Evolutionary conservation across 2,797 vertebrate genomes (phyloP), one percentile per base, ranked within the genome.

Genomic region (Podarcis siculus): DNA sequence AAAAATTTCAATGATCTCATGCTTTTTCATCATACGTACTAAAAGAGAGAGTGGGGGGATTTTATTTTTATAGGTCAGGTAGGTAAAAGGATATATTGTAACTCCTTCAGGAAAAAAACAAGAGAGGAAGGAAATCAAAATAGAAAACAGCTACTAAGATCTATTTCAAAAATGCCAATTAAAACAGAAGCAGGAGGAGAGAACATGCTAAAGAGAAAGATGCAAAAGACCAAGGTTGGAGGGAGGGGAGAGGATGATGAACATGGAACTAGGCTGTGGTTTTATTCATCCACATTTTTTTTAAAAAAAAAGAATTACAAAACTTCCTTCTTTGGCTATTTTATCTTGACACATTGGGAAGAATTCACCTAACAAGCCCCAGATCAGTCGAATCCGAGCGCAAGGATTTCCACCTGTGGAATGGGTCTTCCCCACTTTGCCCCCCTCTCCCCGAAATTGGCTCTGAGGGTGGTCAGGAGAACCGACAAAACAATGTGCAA

Each of bases 1-100:
- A 95, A 45, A 55, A 95, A 95, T 95, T 94, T 23, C 92, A 90
- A 55, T 95, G 95, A 96, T 94, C 94, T 95, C 95, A 96, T 93
- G 86, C 93, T 94, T 95, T 67, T 95, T 95, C 94, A 96, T 96
- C 95, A 94, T 93, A 95, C 91, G 92, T 92, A 92, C 91, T 0
- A 86, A 94, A 83, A 87, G 90, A 93, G 92, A 89, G 88, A 82
- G 85, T 89, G 92, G 83, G 93, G 93, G 94, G 91, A 94, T 89
- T 83, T 92, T 94, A 15, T 55, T 94, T 88, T 95, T 95, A 93
- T 95, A 95, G 95, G 95, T 94, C 95, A 95, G 82, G 90, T 89
- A 94, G 92, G 95, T 93, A 95, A 95, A 95, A 90, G n/a, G 82
- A 92, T 94, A 92, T 84, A 87, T 86, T 93, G 91, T 89, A 94